Evolutionary conservation across 2,888 invertebrate genomes (phyloP).

Genomic region (Chymomyza amoena): DNA sequence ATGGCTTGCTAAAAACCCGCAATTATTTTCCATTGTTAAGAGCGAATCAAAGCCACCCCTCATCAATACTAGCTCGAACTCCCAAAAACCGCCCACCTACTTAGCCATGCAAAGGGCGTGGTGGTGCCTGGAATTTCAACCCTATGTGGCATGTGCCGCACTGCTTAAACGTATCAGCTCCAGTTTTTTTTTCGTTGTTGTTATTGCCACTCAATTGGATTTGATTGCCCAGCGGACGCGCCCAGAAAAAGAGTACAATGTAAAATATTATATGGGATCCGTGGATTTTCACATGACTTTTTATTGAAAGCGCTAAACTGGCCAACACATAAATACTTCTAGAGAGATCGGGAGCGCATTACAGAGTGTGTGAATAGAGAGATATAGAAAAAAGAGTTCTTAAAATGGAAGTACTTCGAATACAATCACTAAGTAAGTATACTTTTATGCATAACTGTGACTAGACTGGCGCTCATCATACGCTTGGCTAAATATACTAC

Average conservation of each 20-base stretch:
- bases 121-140: slow-evolving; percentile 34
- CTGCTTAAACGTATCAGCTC: slow-evolving; percentile 57
- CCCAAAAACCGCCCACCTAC: slow-evolving; percentile 4
- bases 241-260: slow-evolving; percentile 5
- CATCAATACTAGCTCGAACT: not conserved
- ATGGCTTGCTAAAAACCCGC: slow-evolving; percentile 63
- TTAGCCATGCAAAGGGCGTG: slow-evolving; percentile 23
- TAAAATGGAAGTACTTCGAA: slow-evolving; percentile 53
- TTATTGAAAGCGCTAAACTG: slow-evolving; percentile 58
- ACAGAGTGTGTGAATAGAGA: not conserved
- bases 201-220: slow-evolving; percentile 46
- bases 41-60: slow-evolving; percentile 34
- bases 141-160: slow-evolving; percentile 37
- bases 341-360: not conserved
- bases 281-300: slow-evolving; percentile 25
- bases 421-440: slow-evolving; percentile 45
- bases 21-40: slow-evolving; percentile 60
- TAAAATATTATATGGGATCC: slow-evolving; percentile 3
- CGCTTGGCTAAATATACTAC: not conserved
- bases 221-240: slow-evolving; percentile 47
- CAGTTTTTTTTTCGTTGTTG: slow-evolving; percentile 37
- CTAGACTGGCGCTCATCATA: not conserved
- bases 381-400: slow-evolving; percentile 15
- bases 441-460: slow-evolving; percentile 1
- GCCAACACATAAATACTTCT: slow-evolving; percentile 38